phyloP scores from a whole-genome alignment of 1,140 invertebrate species.

The Tyrophagus putrescentiae region DNA sequence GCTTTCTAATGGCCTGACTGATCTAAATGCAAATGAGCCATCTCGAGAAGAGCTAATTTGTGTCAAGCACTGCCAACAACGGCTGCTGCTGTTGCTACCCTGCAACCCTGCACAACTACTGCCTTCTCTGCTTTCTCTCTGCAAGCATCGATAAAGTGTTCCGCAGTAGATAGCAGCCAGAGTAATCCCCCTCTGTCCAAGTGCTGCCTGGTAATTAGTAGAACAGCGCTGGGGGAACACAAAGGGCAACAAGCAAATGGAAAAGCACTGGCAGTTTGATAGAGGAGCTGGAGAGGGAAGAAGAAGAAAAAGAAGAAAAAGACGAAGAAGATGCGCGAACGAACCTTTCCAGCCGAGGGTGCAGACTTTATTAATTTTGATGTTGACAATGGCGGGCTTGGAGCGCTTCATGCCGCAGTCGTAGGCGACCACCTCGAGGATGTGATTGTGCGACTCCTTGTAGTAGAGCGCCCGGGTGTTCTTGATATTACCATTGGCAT shows the following conservation, averaged over 20 bases:
- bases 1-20: not conserved
- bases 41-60: not conserved
- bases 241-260: not conserved
- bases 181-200: no score
- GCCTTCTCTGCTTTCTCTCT: no score
- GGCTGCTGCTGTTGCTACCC: no score
- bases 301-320: not conserved
- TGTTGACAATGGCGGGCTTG: slow-evolving; percentile 78
- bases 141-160: no score
- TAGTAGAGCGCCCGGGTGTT: slow-evolving; percentile 83
- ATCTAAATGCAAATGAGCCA: slow-evolving; percentile 12
- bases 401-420: slow-evolving; percentile 78
- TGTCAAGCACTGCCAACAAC: not conserved
- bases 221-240: no score
- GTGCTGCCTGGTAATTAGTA: no score
- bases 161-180: no score
- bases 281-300: not conserved
- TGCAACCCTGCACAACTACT: no score
- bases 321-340: slow-evolving; percentile 9
- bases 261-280: not conserved
- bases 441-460: slow-evolving; percentile 80
- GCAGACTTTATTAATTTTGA: slow-evolving; percentile 66
- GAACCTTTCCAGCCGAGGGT: slow-evolving; percentile 58
- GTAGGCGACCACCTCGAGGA: slow-evolving; percentile 82
- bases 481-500: slow-evolving; percentile 69